phyloP scores from a whole-genome alignment of 2,797 vertebrate species.

The Pterois miles region DNA sequence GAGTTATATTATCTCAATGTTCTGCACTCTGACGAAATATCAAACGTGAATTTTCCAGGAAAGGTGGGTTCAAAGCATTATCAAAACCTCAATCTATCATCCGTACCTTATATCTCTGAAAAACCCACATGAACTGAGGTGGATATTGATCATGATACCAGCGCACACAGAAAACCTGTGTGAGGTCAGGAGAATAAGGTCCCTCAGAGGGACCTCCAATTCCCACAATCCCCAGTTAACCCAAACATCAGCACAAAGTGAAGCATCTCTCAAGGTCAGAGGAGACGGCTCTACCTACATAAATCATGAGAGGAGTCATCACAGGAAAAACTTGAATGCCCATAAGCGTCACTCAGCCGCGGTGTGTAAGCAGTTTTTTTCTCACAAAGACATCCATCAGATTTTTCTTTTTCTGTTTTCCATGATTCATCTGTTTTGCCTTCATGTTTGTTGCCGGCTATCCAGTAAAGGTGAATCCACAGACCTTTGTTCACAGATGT shows the following conservation, averaged over 20 bases:
- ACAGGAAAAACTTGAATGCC: conserved; percentile 72
- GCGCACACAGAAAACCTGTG: conserved; percentile 64
- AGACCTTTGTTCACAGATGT: conserved; percentile 26
- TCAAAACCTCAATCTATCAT: conserved; percentile 75
- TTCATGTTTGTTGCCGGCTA: conserved; percentile 50
- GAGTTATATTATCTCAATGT: conserved; percentile 43
- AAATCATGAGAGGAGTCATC: conserved; percentile 84
- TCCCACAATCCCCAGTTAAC: conserved; percentile 81
- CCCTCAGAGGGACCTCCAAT: conserved; percentile 69
- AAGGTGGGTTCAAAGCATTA: conserved; percentile 71
- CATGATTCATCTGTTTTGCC: conserved; percentile 69
- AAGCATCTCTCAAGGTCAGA: conserved; percentile 83
- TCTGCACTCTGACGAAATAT: conserved; percentile 55
- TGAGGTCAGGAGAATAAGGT: conserved; percentile 73
- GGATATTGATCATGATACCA: conserved; percentile 80
- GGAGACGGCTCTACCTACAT: conserved; percentile 80
- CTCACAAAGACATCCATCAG: conserved; percentile 65
- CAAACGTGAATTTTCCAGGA: conserved; percentile 61
- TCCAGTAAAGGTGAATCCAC: conserved; percentile 23
- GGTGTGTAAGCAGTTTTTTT: conserved; percentile 69
- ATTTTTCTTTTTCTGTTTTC: conserved; percentile 49
- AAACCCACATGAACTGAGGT: conserved; percentile 72
- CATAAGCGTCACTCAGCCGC: conserved; percentile 73
- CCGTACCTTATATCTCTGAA: conserved; percentile 54
- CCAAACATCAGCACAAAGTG: conserved; percentile 83